Evolutionary conservation across 2,888 invertebrate genomes (phyloP).

Genomic region (Sesamia inferens): DNA sequence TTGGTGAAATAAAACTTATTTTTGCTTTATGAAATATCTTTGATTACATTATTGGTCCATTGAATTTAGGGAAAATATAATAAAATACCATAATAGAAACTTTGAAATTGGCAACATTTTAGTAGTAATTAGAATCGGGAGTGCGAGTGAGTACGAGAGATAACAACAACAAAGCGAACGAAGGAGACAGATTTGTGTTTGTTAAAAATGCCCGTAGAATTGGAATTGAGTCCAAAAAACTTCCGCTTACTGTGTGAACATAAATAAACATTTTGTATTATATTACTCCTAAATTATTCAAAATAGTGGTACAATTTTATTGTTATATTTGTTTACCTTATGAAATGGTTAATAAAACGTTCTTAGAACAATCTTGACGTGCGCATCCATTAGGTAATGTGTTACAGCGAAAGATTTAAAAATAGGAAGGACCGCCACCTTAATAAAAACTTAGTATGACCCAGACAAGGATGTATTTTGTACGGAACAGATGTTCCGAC

Average conservation of each 20-base stretch:
- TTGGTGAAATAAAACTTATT: neutral
- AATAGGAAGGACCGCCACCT: constrained; percentile 13
- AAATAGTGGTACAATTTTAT: constrained; percentile 11
- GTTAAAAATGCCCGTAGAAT: constrained; percentile 11
- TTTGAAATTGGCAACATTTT: constrained; percentile 53
- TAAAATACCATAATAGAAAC: constrained; percentile 33
- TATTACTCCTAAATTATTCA: constrained; percentile 30
- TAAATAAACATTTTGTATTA: constrained; percentile 7
- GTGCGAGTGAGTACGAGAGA: constrained; percentile 50
- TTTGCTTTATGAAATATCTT: neutral
- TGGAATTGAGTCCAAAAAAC: constrained; percentile 17
- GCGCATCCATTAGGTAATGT: neutral
- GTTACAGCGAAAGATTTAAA: neutral
- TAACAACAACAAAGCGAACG: constrained; percentile 51
- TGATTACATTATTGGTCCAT: neutral
- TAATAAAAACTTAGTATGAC: constrained; percentile 4
- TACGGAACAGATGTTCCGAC: constrained; percentile 20
- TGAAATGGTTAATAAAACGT: constrained; percentile 1
- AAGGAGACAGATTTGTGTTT: constrained; percentile 37
- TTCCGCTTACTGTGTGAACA: constrained; percentile 20
- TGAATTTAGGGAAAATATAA: neutral
- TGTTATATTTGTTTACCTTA: constrained; percentile 11
- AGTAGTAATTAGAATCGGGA: constrained; percentile 21
- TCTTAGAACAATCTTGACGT: neutral
- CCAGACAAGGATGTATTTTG: constrained; percentile 11